Evolutionary conservation across 1,140 invertebrate genomes (phyloP).

Genomic region (Cyrtorhinus lividipennis): DNA sequence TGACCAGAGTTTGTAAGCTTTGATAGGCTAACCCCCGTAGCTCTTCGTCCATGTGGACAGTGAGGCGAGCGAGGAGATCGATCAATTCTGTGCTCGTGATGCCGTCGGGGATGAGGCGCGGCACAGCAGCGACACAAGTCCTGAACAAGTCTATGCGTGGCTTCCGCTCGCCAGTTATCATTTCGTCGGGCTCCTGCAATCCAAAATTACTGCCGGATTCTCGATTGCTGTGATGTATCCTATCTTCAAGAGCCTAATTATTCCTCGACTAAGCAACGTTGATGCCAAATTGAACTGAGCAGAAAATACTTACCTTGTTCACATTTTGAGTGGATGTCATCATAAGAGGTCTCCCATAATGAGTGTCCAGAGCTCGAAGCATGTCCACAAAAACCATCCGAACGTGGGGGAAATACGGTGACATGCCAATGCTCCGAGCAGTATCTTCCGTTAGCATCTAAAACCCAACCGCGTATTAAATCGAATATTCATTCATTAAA

Average conservation of each 20-base stretch:
- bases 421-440: constrained; percentile 89
- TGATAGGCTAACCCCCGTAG: constrained; percentile 83
- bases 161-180: constrained; percentile 94
- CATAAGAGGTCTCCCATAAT: constrained; percentile 89
- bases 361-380: constrained; percentile 81
- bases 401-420: constrained; percentile 89
- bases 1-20: constrained; percentile 85
- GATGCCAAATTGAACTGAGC: too few species aligned
- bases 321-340: constrained; percentile 91
- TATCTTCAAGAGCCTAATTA: too few species aligned
- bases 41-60: constrained; percentile 86
- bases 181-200: constrained; percentile 68
- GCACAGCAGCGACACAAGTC: constrained; percentile 96
- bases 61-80: constrained; percentile 78
- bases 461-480: constrained; percentile 3
- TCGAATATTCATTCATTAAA: constrained; percentile 12
- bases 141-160: constrained; percentile 94
- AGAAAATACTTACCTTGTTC: constrained; percentile 47
- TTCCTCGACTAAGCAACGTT: too few species aligned
- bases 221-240: too few species aligned
- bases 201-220: too few species aligned
- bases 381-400: constrained; percentile 93
- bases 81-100: constrained; percentile 89
- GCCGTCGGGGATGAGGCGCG: constrained; percentile 90
- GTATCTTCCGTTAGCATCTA: constrained; percentile 87